These are phyloP conservation scores for Botia almorhae DNA, from an alignment of 2,797 vertebrate genomes.

Conservation along the genomic window DNA sequence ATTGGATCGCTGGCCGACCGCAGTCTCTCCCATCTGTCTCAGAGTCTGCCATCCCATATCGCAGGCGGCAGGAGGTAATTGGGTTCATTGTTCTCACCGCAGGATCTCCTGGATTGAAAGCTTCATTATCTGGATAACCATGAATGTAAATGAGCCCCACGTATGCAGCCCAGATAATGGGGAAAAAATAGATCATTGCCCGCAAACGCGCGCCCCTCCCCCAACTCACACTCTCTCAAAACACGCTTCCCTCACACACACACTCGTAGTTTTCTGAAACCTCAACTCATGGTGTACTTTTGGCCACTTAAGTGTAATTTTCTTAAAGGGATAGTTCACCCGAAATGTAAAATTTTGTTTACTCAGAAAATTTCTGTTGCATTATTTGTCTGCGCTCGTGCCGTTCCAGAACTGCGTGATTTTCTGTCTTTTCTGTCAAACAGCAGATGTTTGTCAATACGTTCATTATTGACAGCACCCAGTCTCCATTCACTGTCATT, in stretches of 20 bases:
- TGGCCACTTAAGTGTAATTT: neutral
- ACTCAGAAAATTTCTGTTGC: neutral
- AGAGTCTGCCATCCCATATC: conserved; percentile 85
- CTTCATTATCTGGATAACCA: conserved; percentile 89
- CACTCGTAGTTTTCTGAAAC: neutral
- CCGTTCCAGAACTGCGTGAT: neutral
- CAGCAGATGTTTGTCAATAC: neutral
- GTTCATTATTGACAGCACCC: too few species aligned
- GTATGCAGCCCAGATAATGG: conserved; percentile 79
- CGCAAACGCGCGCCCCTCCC: conserved; percentile 66
- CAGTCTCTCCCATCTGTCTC: conserved; percentile 86
- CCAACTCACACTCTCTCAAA: conserved; percentile 57
- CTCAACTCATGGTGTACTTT: neutral
- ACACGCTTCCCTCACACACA: conserved; percentile 18
- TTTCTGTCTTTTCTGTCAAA: neutral
- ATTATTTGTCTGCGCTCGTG: neutral
- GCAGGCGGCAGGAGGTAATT: conserved; percentile 86
- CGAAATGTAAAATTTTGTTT: neutral
- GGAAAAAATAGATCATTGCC: conserved; percentile 83
- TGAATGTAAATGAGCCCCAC: conserved; percentile 86
- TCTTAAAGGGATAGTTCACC: neutral
- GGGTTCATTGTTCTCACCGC: conserved; percentile 88
- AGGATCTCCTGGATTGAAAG: conserved; percentile 86
- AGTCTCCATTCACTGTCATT: too few species aligned
- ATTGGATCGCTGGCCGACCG: conserved; percentile 83